Percentiles rank a stretch among this genome's conserved stretches.
phyloP scores from a whole-genome alignment of 1,140 invertebrate species.

The Mesaphorura yosii region DNA sequence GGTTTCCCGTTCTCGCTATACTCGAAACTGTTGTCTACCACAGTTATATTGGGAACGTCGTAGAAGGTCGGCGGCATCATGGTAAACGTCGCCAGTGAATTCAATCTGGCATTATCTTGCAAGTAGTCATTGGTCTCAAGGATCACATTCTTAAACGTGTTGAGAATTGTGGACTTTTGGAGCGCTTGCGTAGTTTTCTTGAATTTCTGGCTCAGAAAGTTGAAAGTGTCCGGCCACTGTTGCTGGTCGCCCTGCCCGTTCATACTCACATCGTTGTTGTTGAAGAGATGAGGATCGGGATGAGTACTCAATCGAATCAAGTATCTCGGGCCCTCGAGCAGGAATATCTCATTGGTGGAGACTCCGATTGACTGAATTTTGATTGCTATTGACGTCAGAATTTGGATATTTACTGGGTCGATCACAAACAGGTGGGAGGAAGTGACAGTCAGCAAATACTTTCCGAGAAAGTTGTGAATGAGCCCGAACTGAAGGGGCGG shows the following conservation, averaged over 20 bases:
- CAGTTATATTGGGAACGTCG: conserved; percentile 3
- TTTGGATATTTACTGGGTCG: conserved; percentile 48
- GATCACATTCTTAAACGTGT: conserved; percentile 19
- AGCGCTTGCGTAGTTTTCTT: conserved; percentile 24
- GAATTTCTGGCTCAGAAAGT: conserved; percentile 14
- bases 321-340: conserved; percentile 55
- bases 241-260: too few relatives aligned
- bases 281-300: conserved; percentile 22
- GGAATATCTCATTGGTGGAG: conserved; percentile 63
- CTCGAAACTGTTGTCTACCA: too few relatives aligned
- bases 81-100: conserved; percentile 12
- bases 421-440: conserved; percentile 58
- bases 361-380: conserved; percentile 49
- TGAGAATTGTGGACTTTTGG: conserved; percentile 10
- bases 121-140: conserved; percentile 23
- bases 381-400: conserved; percentile 39
- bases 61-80: conserved; percentile 4
- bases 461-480: conserved; percentile 50
- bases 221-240: too few relatives aligned
- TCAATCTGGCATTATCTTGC: too few relatives aligned
- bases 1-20: background rate
- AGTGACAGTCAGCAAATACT: conserved; percentile 60
- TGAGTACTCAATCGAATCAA: conserved; percentile 50
- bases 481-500: conserved; percentile 46
- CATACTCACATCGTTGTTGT: too few relatives aligned